These are phyloP conservation scores for Willowsia nigromaculata DNA, from an alignment of 2,888 invertebrate species.

Conservation along the genomic window DNA sequence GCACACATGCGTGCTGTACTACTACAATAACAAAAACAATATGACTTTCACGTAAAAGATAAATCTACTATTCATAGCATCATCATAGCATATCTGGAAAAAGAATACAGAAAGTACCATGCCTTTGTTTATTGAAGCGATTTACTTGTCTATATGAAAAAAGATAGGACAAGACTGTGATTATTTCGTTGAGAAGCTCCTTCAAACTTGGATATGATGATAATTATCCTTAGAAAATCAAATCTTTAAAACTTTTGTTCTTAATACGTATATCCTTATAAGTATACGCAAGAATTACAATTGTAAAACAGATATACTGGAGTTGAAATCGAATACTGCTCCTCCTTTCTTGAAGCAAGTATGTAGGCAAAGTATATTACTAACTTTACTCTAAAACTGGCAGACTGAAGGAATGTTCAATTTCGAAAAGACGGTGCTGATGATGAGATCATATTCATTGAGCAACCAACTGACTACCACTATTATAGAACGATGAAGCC, in stretches of 20 bases:
- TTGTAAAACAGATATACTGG: neutral
- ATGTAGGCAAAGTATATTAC: neutral
- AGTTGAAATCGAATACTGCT: slow-evolving; percentile 5
- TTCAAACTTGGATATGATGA: slow-evolving; percentile 15
- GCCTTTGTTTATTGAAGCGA: neutral
- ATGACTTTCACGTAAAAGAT: neutral
- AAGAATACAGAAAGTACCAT: neutral
- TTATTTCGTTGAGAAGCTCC: slow-evolving; percentile 7
- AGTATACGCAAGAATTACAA: neutral
- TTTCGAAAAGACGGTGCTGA: slow-evolving; percentile 31
- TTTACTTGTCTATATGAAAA: neutral
- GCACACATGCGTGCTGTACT: neutral
- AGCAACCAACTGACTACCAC: neutral
- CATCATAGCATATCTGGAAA: too few species aligned
- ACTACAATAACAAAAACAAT: neutral
- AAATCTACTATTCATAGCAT: too few species aligned
- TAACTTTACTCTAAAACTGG: neutral
- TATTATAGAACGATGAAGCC: neutral
- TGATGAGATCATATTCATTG: slow-evolving; percentile 56
- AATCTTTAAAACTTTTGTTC: slow-evolving; percentile 43
- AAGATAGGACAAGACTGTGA: neutral
- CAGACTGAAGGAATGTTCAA: slow-evolving; percentile 54
- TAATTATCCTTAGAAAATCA: slow-evolving; percentile 2
- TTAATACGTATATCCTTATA: neutral
- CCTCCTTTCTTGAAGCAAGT: too few species aligned